Evolutionary conservation across 2,888 invertebrate genomes (phyloP).

Genomic region (Marronus borbonicus): DNA sequence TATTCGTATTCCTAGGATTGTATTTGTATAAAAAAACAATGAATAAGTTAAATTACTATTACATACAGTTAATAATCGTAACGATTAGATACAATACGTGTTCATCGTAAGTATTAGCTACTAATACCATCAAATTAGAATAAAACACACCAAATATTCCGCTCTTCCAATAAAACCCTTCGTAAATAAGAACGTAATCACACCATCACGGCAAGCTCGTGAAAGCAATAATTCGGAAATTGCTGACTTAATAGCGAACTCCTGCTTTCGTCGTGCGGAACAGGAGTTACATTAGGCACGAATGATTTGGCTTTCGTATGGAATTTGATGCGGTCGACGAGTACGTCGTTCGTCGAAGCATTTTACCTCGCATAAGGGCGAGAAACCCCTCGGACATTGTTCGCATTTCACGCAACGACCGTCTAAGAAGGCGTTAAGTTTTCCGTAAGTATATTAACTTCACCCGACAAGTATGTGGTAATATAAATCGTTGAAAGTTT

Average conservation of each 20-base stretch:
- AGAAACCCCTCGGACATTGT: not conserved
- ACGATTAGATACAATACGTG: no score
- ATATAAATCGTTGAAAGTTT: conserved; percentile 33
- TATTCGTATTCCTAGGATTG: no score
- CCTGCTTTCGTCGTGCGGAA: not conserved
- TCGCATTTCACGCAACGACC: conserved; percentile 20
- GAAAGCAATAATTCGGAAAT: conserved; percentile 45
- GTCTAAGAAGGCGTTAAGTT: conserved; percentile 13
- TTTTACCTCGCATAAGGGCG: conserved; percentile 13
- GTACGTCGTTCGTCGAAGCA: conserved; percentile 28
- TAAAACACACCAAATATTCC: not conserved
- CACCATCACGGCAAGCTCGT: conserved; percentile 28
- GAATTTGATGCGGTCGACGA: conserved; percentile 24
- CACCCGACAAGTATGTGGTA: conserved; percentile 23
- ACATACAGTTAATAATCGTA: no score
- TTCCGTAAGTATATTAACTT: conserved; percentile 28
- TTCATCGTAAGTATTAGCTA: no score
- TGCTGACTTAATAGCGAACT: conserved; percentile 43
- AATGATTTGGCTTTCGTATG: conserved; percentile 36
- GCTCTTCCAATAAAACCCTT: conserved; percentile 19
- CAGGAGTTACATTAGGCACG: conserved; percentile 27
- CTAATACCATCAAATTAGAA: not conserved
- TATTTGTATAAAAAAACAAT: no score
- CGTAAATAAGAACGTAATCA: conserved; percentile 32
- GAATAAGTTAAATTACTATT: no score